Evolutionary conservation across 2,113 vertebrate genomes (phyloP).

Genomic region (Dryoscopus gambensis): DNA sequence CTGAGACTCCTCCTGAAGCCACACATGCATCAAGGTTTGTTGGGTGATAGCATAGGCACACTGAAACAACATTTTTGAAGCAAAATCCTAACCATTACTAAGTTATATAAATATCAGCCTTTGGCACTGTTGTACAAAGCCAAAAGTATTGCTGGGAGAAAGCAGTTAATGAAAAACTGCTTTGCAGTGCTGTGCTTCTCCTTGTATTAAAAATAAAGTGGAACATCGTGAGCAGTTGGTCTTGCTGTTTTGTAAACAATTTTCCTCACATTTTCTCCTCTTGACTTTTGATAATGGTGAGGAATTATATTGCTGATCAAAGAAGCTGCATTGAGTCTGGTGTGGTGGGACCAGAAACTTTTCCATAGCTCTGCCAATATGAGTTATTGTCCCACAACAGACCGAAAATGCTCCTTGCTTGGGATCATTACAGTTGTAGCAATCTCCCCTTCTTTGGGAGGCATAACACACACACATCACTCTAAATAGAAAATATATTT

Average conservation of each 20-base stretch:
- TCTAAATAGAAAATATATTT: conserved; percentile 4
- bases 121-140: neutral
- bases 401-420: neutral
- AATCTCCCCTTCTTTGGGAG: neutral
- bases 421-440: neutral
- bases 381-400: neutral
- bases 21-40: accelerated
- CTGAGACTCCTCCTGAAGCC: neutral
- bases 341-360: neutral
- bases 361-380: neutral
- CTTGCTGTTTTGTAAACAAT: neutral
- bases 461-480: neutral
- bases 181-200: neutral
- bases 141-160: neutral
- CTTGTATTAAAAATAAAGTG: conserved; percentile 7
- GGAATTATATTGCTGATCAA: neutral
- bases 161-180: conserved; percentile 7
- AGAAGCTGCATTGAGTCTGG: neutral
- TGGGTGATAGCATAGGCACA: neutral
- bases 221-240: neutral
- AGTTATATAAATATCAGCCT: neutral
- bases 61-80: neutral
- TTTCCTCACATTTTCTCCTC: neutral
- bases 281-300: neutral
- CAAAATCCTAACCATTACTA: neutral